A percentile compares a stretch with the other conserved stretches of the same genome.
These are phyloP conservation scores for Aptenodytes forsteri DNA, from an alignment of 2,113 vertebrate species.

Conservation along the genomic window DNA sequence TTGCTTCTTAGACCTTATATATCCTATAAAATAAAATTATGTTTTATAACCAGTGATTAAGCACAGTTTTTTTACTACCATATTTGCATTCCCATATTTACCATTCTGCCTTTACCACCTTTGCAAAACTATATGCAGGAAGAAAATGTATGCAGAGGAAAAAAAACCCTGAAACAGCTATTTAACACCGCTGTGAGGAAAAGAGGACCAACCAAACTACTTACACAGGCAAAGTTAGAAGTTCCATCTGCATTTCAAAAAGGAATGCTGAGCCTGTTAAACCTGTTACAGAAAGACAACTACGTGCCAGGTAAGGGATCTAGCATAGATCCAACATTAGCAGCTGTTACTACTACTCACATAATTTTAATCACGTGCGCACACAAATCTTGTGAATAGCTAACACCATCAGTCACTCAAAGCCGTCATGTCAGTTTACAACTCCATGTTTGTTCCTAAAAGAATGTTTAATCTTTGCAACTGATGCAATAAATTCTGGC, in stretches of 20 bases:
- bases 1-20: not conserved
- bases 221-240: slow-evolving; percentile 17
- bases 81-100: not conserved
- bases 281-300: slow-evolving; percentile 43
- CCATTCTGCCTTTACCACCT: not conserved
- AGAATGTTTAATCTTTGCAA: not conserved
- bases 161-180: not conserved
- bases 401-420: not conserved
- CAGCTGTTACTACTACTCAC: slow-evolving; percentile 2
- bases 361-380: not conserved
- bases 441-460: not conserved
- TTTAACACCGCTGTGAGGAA: not conserved
- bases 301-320: slow-evolving; percentile 3
- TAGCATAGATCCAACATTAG: not conserved
- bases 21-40: not conserved
- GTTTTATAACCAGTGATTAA: not conserved
- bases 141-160: not conserved
- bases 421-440: not conserved
- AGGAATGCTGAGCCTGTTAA: slow-evolving; percentile 29
- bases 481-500: not conserved
- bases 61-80: not conserved
- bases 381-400: not conserved
- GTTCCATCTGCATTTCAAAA: slow-evolving; percentile 52
- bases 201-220: not conserved
- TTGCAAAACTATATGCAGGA: not conserved